Evolutionary conservation across 2,113 vertebrate species (phyloP).

Genomic region (Andinoacara biseriatus): DNA sequence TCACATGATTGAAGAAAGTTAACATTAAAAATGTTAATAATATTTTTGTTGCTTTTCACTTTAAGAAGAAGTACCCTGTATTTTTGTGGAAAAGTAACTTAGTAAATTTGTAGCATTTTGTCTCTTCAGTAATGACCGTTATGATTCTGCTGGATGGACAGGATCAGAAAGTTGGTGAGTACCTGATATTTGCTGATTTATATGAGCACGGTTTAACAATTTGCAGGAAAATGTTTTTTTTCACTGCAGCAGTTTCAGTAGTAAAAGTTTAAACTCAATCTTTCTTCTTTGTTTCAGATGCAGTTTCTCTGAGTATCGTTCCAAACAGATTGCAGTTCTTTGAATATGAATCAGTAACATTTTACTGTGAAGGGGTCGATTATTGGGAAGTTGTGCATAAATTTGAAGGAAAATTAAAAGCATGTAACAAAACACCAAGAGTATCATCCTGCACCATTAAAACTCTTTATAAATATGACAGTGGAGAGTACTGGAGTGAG

Average conservation of each 20-base stretch:
- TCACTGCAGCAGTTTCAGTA: neutral
- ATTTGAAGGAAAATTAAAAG: neutral
- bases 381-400: neutral
- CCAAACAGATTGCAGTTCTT: neutral
- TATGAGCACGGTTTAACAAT: neutral
- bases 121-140: too few relatives aligned
- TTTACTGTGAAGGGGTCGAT: neutral
- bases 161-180: too few relatives aligned
- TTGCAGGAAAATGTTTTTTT: neutral
- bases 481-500: neutral
- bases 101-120: too few relatives aligned
- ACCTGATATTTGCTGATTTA: neutral
- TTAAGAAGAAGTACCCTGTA: too few relatives aligned
- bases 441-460: neutral
- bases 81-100: too few relatives aligned
- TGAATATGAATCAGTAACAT: neutral
- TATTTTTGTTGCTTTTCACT: too few relatives aligned
- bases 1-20: too few relatives aligned
- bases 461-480: fast-evolving
- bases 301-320: neutral
- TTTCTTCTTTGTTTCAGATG: neutral
- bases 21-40: too few relatives aligned
- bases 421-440: neutral
- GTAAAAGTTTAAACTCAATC: too few relatives aligned
- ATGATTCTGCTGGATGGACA: too few relatives aligned